Percentiles rank a stretch among this genome's conserved stretches.
phyloP scores from a whole-genome alignment of 1,140 invertebrate genomes.

The Arctopsyche grandis region DNA sequence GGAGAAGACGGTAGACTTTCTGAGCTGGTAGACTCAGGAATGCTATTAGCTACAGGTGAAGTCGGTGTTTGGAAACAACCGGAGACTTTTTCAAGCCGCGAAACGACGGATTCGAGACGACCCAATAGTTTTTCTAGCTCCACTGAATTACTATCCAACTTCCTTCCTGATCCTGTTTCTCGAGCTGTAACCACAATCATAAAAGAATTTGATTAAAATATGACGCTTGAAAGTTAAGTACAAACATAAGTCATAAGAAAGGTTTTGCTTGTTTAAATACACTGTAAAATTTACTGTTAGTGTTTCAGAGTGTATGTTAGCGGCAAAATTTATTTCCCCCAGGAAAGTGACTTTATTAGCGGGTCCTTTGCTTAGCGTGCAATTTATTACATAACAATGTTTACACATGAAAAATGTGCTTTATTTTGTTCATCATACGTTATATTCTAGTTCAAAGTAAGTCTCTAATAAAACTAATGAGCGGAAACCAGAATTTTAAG shows the following conservation, averaged over 20 bases:
- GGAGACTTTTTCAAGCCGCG: conserved; percentile 72
- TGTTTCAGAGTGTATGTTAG: too few species aligned
- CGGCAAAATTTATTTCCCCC: too few species aligned
- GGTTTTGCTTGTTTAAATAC: neutral
- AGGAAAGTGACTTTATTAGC: too few species aligned
- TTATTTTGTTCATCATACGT: too few species aligned
- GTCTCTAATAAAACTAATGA: neutral
- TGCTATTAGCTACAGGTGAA: conserved; percentile 55
- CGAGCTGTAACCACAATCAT: conserved; percentile 62
- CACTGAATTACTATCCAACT: conserved; percentile 53
- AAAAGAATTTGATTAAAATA: conserved; percentile 40
- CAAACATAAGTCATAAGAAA: neutral
- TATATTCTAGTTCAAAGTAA: too few species aligned
- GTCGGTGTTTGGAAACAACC: conserved; percentile 63
- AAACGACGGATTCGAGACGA: conserved; percentile 79
- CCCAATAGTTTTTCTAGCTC: conserved; percentile 76
- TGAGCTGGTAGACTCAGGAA: conserved; percentile 18
- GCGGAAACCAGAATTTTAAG: neutral
- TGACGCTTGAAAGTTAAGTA: neutral
- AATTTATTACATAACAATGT: too few species aligned
- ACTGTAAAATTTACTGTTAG: too few species aligned
- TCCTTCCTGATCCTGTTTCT: conserved; percentile 40
- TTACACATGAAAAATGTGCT: too few species aligned
- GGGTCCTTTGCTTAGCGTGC: too few species aligned
- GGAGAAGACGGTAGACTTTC: conserved; percentile 33